Evolutionary conservation across 2,888 invertebrate genomes (phyloP).

Genomic region (Tubulanus polymorphus): DNA sequence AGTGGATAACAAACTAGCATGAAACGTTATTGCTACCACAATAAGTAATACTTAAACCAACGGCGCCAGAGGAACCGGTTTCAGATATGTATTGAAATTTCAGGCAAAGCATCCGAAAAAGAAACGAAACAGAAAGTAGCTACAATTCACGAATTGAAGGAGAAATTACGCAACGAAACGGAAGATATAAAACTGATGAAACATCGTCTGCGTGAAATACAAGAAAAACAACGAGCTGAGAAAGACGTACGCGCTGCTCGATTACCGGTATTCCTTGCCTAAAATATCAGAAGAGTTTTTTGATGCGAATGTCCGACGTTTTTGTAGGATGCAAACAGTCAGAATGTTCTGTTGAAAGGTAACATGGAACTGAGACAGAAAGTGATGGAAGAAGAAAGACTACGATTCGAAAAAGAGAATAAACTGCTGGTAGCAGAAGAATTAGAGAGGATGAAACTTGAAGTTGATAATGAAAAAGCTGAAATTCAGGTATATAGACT

Average conservation of each 20-base stretch:
- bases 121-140: conserved; percentile 42
- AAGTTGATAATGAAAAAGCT: conserved; percentile 39
- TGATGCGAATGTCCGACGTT: background rate
- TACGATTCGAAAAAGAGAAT: conserved; percentile 36
- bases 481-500: conserved; percentile 34
- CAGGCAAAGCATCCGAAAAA: conserved; percentile 29
- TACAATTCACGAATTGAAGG: conserved; percentile 44
- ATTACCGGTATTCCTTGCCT: background rate
- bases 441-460: conserved; percentile 38
- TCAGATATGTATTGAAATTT: background rate
- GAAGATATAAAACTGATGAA: conserved; percentile 39
- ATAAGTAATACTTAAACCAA: too few relatives aligned
- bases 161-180: conserved; percentile 38
- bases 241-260: conserved; percentile 29
- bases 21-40: too few relatives aligned
- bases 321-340: conserved; percentile 32
- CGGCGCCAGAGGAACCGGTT: too few relatives aligned
- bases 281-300: background rate
- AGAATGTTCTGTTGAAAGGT: conserved; percentile 37
- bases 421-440: conserved; percentile 39
- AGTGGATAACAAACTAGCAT: too few relatives aligned
- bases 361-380: conserved; percentile 43
- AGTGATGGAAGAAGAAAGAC: conserved; percentile 41
- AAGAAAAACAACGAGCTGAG: conserved; percentile 37
- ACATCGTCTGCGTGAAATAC: conserved; percentile 32